These are phyloP conservation scores for Leucosticte australis DNA, from an alignment of 2,113 vertebrate species.

Conservation along the genomic window DNA sequence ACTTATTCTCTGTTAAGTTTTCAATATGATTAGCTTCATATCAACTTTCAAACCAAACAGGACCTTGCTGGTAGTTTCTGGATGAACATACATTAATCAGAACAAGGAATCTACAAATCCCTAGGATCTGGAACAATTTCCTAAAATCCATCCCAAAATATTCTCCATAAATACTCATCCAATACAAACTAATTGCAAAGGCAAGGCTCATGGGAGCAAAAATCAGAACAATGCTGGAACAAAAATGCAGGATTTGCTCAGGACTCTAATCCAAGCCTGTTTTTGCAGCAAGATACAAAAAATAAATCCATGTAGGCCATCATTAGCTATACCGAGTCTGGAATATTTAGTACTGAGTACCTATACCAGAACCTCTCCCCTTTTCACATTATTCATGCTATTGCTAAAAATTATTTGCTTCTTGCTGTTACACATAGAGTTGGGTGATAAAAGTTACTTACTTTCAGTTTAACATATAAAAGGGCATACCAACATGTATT, in stretches of 20 bases:
- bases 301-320: background rate
- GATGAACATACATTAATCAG: background rate
- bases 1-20: background rate
- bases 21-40: background rate
- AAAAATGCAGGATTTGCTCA: background rate
- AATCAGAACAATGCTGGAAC: background rate
- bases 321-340: background rate
- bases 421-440: background rate
- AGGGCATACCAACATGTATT: background rate
- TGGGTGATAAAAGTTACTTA: background rate
- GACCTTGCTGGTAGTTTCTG: background rate
- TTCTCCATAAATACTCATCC: background rate
- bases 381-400: background rate
- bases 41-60: background rate
- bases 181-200: background rate
- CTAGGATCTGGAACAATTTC: background rate
- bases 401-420: background rate
- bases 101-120: background rate
- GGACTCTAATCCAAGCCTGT: background rate
- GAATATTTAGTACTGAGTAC: background rate
- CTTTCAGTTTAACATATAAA: background rate
- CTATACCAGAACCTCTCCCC: background rate
- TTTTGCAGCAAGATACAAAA: background rate
- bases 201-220: background rate
- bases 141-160: background rate